These are phyloP conservation scores for Drosophila engyochracea DNA, from an alignment of 2,888 invertebrate species.

Conservation along the genomic window DNA sequence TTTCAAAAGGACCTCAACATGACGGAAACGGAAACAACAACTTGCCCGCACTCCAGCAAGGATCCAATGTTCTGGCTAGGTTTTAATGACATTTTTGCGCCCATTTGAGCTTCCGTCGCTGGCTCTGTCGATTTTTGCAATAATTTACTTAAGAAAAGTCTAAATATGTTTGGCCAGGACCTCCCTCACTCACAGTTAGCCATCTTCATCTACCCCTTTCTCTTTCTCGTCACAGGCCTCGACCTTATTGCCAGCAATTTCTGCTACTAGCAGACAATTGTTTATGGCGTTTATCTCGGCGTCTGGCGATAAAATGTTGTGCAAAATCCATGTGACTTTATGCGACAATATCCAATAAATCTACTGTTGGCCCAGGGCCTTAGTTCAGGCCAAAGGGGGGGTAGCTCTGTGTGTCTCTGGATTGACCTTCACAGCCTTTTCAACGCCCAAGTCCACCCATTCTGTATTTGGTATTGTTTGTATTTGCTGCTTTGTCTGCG, in stretches of 20 bases:
- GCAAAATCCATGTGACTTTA: conserved; percentile 72
- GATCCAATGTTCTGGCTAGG: conserved; percentile 34
- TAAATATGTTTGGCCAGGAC: conserved; percentile 55
- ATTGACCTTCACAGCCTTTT: conserved; percentile 62
- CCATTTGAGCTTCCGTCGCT: conserved; percentile 73
- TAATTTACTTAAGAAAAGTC: conserved; percentile 79
- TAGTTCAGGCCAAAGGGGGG: conserved; percentile 4
- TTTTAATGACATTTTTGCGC: conserved; percentile 80
- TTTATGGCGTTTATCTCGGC: conserved; percentile 75
- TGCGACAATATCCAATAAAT: conserved; percentile 82
- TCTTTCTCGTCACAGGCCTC: background rate
- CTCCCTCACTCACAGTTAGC: background rate
- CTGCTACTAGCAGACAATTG: conserved; percentile 58
- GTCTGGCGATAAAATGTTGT: conserved; percentile 75
- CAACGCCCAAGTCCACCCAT: conserved; percentile 22
- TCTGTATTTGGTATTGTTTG: conserved; percentile 52
- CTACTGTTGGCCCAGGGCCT: conserved; percentile 48
- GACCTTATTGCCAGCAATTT: conserved; percentile 48
- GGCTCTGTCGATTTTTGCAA: conserved; percentile 66
- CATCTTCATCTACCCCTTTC: background rate
- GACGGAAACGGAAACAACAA: conserved; percentile 79
- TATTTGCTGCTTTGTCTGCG: conserved; percentile 63
- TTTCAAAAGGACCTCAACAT: conserved; percentile 73
- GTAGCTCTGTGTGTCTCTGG: conserved; percentile 11
- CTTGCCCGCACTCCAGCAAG: conserved; percentile 56